Conservation (phyloP, 2,888 invertebrate species). For the Cryptosula pallasiana region DNA sequence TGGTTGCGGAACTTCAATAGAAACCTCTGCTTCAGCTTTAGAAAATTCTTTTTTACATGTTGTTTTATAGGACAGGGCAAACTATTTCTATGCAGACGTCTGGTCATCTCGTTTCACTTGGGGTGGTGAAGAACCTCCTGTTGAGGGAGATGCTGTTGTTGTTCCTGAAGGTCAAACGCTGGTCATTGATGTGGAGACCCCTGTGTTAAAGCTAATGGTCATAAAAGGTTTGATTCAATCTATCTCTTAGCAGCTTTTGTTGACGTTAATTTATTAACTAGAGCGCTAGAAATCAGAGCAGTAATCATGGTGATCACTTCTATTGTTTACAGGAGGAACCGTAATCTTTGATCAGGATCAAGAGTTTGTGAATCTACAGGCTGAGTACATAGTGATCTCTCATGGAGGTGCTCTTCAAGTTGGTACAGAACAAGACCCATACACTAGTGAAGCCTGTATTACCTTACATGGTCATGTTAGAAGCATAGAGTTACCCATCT, state of each 20-base stretch:
- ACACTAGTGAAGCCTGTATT: slow-evolving; percentile 41
- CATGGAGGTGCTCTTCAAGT: slow-evolving; percentile 44
- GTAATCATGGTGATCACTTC: too few relatives aligned
- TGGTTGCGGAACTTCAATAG: too few relatives aligned
- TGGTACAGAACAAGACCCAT: slow-evolving; percentile 43
- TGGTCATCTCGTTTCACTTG: slow-evolving; percentile 30
- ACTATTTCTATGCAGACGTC: slow-evolving; percentile 28
- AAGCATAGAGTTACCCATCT: slow-evolving; percentile 43
- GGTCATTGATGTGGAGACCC: slow-evolving; percentile 28
- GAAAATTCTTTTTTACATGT: too few relatives aligned
- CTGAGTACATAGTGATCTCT: slow-evolving; percentile 46
- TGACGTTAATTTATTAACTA: too few relatives aligned
- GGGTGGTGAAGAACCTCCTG: slow-evolving; percentile 26
- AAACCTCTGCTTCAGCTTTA: too few relatives aligned
- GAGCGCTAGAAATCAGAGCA: too few relatives aligned
- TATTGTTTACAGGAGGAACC: slow-evolving; percentile 38
- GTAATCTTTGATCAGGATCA: slow-evolving; percentile 46
- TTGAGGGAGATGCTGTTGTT: slow-evolving; percentile 28
- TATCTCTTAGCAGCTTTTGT: too few relatives aligned
- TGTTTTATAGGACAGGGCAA: too few relatives aligned
- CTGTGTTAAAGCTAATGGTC: background rate
- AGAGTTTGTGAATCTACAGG: slow-evolving; percentile 41
- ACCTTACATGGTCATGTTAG: slow-evolving; percentile 41
- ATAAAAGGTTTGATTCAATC: too few relatives aligned
- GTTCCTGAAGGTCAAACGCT: slow-evolving; percentile 27